Evolutionary conservation across 2,797 vertebrate species (phyloP), one percentile per base, ranked within the genome.

Genomic region (Microcaecilia unicolor): DNA sequence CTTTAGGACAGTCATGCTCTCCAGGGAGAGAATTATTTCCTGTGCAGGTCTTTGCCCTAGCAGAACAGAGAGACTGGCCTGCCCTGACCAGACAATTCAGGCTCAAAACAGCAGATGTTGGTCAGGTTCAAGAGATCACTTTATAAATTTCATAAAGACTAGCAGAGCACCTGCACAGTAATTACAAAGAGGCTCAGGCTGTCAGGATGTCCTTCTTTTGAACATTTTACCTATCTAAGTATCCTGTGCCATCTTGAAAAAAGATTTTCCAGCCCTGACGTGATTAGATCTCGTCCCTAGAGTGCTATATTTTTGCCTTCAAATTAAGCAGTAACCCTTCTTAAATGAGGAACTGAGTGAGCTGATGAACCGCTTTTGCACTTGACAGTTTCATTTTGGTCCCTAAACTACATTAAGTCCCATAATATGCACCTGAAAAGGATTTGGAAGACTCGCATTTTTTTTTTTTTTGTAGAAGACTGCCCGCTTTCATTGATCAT

Each of bases 161-260:
- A 79, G 72, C 83, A 83, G 76, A 80, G 70, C 86, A 88, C 85
- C 86, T 89, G 86, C 84, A 84, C 76, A 66, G 58, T 71, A 69
- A 87, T 80, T 87, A 85, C 83, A 87, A 87, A 85, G 83, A 61
- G 51, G 31, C 48, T 67, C 60, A 64, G 44, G 58, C 62, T 78
- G 80, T 84, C 83, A 81, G 76, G 74, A 41, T 70, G 86, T 84
- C 58, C 68, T 72, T 62, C 62, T 62, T 28, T 58, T 67, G 61
- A 58, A 72, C 60, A 75, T 72, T 65, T 51, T 41, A 51, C 58
- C 16, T 64, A 72, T 78, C 78, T 61, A 70, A 65, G 51, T 73
- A 52, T 58, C 64, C 41, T 14, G 52, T 61, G 71, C 54, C 62
- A 80, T 74, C 55, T 76, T 76, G 68, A 58, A 80, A 88, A 88